Evolutionary conservation across 2,888 invertebrate species (phyloP).

Genomic region (Thumatha senex): DNA sequence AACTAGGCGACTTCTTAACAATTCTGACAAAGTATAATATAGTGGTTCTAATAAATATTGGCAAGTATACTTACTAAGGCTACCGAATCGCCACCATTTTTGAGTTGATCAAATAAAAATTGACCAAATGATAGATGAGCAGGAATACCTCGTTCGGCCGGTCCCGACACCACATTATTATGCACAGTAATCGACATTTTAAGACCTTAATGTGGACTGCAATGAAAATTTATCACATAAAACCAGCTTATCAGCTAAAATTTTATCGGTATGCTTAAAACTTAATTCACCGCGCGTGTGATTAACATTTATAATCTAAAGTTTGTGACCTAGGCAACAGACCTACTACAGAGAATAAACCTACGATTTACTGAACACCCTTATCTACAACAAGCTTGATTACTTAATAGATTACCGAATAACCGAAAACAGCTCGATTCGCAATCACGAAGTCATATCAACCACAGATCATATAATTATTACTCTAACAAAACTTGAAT

Average conservation of each 20-base stretch:
- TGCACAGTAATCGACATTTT: conserved; percentile 55
- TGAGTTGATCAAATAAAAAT: conserved; percentile 78
- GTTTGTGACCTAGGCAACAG: too few relatives aligned
- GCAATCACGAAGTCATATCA: too few relatives aligned
- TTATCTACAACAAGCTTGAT: too few relatives aligned
- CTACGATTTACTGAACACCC: too few relatives aligned
- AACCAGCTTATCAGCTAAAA: conserved; percentile 9
- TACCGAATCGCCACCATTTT: conserved; percentile 71
- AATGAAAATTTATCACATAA: conserved; percentile 9
- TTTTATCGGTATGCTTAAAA: conserved; percentile 12
- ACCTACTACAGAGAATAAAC: too few relatives aligned
- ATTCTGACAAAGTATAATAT: too few relatives aligned
- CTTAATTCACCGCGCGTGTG: conserved; percentile 16
- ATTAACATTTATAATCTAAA: neutral
- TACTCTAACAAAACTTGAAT: too few relatives aligned
- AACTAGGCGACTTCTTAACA: too few relatives aligned
- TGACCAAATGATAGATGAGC: conserved; percentile 81
- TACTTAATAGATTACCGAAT: too few relatives aligned
- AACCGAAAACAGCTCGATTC: too few relatives aligned
- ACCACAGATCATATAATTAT: too few relatives aligned
- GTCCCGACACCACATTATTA: conserved; percentile 71
- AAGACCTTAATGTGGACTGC: neutral
- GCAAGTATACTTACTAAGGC: conserved; percentile 68
- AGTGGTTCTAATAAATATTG: too few relatives aligned
- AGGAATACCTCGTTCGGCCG: conserved; percentile 68